These are phyloP conservation scores for Lutraria rhynchaena DNA, from an alignment of 1,140 invertebrate species.

Conservation along the genomic window DNA sequence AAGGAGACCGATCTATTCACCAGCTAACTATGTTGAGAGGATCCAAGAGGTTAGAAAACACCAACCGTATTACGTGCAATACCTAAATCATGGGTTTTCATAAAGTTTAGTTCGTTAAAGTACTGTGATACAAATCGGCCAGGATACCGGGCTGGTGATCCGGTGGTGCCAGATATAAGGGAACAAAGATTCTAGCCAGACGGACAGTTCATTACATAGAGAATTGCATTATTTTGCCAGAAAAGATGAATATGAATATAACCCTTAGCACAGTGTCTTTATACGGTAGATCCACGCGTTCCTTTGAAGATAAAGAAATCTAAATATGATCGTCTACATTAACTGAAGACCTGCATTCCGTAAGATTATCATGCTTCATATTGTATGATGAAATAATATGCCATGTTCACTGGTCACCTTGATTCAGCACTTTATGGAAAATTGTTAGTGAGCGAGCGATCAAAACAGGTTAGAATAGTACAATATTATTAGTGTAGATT, in stretches of 20 bases:
- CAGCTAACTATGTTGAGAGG: neutral
- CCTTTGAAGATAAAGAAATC: slow-evolving; percentile 15
- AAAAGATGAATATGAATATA: too few species aligned
- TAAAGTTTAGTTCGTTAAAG: too few species aligned
- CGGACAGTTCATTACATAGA: slow-evolving; percentile 4
- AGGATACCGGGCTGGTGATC: neutral
- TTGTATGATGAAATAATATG: too few species aligned
- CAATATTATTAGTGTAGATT: too few species aligned
- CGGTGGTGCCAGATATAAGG: slow-evolving; percentile 11
- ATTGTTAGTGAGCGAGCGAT: too few species aligned
- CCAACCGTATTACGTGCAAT: slow-evolving; percentile 1
- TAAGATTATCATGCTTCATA: slow-evolving; percentile 9
- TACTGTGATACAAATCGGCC: neutral
- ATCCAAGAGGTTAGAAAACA: neutral
- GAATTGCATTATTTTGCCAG: slow-evolving; percentile 4
- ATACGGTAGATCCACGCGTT: neutral
- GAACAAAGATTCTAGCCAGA: neutral
- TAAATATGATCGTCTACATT: slow-evolving; percentile 2
- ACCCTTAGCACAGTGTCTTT: neutral
- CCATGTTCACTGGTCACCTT: too few species aligned
- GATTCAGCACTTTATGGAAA: too few species aligned
- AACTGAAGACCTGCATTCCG: slow-evolving; percentile 15
- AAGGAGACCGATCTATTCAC: slow-evolving; percentile 1
- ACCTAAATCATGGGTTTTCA: too few species aligned
- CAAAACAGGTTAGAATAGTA: too few species aligned